phyloP scores from a whole-genome alignment of 1,140 invertebrate genomes.

The Drosophila aff. region DNA sequence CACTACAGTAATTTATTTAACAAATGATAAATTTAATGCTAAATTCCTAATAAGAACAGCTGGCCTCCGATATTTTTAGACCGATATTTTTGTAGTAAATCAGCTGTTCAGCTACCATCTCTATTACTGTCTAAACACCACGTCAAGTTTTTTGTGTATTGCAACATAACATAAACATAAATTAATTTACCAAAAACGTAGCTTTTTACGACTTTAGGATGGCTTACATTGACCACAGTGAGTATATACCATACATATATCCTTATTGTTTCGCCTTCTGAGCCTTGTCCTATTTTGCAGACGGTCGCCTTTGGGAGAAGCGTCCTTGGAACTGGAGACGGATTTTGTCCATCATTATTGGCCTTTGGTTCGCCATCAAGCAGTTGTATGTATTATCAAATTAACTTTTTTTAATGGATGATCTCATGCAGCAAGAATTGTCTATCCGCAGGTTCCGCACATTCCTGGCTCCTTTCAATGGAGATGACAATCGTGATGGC shows the following conservation, averaged over 20 bases:
- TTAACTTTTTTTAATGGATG: accelerated
- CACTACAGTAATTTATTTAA: not conserved
- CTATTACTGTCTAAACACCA: constrained; percentile 12
- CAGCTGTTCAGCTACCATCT: constrained; percentile 21
- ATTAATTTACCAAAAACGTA: not conserved
- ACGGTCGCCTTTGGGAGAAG: constrained; percentile 68
- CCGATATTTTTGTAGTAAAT: not conserved
- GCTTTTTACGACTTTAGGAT: constrained; percentile 5
- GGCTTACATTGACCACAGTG: constrained; percentile 53
- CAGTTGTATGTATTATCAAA: constrained; percentile 57
- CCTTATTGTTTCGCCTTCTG: not conserved
- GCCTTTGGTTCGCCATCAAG: constrained; percentile 60
- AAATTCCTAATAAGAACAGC: not conserved
- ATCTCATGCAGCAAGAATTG: not conserved
- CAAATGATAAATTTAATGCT: not conserved
- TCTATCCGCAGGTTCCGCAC: constrained; percentile 48
- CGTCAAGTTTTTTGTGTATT: constrained; percentile 36
- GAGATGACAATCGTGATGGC: constrained; percentile 25
- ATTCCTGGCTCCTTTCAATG: constrained; percentile 64
- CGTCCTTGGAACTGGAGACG: constrained; percentile 68
- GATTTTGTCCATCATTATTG: constrained; percentile 58
- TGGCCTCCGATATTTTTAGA: not conserved
- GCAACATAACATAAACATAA: not conserved
- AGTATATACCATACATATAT: not conserved
- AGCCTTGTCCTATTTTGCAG: constrained; percentile 24